Evolutionary conservation across 2,113 vertebrate species (phyloP), one percentile per base, ranked within the genome.

Genomic region (Mixornis gularis): DNA sequence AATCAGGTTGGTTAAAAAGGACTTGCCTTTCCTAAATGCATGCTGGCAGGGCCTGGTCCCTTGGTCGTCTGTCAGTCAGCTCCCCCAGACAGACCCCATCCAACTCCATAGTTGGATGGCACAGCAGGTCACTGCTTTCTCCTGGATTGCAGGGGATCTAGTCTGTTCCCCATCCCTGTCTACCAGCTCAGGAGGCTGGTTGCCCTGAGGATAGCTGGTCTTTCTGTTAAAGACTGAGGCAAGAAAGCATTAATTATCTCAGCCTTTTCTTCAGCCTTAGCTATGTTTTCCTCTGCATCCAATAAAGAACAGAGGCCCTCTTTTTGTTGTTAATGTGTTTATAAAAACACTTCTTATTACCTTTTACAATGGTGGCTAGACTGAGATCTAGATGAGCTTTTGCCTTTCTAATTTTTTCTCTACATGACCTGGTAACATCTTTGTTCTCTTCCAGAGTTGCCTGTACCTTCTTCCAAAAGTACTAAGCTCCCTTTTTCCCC

Each of bases 401-500:
- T 38, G 13, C 13, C 32, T 20, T 51, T 36, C 32, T 38, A 5
- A 63, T 46, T 72, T 83, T 53, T 13, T 9, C n/a, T 32, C 40
- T 63, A n/a, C 27, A 21, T 20, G 5, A 44, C 3, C 13, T 16
- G 16, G 10, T 17, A 53, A 13, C 26, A 63, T 21, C 40, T 14
- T 63, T 46, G 27, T 15, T 30, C 6, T 27, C 21, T 53, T 46
- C 58, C 58, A 46, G 11, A 71, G 18, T 7, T 53, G 27, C n/a
- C 21, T 53, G 11, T 38, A 22, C 17, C 27, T 53, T 53, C 48
- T 63, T 38, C 68, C 14, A 22, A 14, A 63, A 53, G 40, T 17
- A 10, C 12, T n/a, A 38, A 44, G 17, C 21, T 63, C 32, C 30
- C 12, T 62, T 29, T 52, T 13, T 4, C 0, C 0, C 4, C 4